Evolutionary conservation across 1,140 invertebrate species (phyloP).

Genomic region (Neoseiulus cucumeris): DNA sequence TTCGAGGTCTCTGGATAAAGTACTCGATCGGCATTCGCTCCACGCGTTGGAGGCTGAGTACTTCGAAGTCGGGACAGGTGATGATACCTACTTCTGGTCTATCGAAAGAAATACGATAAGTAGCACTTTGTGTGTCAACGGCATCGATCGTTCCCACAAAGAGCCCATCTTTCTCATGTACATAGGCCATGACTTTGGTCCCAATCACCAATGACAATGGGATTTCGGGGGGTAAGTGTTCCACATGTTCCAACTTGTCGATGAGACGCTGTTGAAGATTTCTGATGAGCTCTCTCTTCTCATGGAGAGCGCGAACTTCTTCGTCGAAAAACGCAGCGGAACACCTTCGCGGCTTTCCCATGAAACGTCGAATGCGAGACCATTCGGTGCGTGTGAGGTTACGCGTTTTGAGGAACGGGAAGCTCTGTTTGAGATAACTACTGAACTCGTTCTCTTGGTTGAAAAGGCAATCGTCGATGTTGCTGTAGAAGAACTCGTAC

Average conservation of each 20-base stretch:
- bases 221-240: conserved; percentile 86
- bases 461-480: conserved; percentile 81
- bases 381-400: conserved; percentile 76
- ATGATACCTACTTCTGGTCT: conserved; percentile 76
- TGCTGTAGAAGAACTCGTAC: conserved; percentile 98
- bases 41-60: conserved; percentile 32
- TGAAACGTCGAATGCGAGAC: conserved; percentile 79
- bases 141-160: conserved; percentile 92
- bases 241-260: conserved; percentile 50
- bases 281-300: conserved; percentile 74
- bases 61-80: conserved; percentile 90
- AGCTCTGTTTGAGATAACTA: conserved; percentile 76
- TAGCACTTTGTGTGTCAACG: conserved; percentile 86
- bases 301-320: conserved; percentile 68
- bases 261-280: conserved; percentile 81
- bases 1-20: conserved; percentile 9
- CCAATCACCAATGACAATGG: conserved; percentile 88
- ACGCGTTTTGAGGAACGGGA: conserved; percentile 70
- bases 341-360: conserved; percentile 75
- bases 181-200: conserved; percentile 73
- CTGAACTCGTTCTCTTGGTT: conserved; percentile 91
- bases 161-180: conserved; percentile 59
- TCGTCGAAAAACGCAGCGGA: conserved; percentile 75
- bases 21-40: conserved; percentile 10
- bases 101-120: conserved; percentile 94